Evolutionary conservation across 2,888 invertebrate genomes (phyloP).

Genomic region (Conistra vaccinii): DNA sequence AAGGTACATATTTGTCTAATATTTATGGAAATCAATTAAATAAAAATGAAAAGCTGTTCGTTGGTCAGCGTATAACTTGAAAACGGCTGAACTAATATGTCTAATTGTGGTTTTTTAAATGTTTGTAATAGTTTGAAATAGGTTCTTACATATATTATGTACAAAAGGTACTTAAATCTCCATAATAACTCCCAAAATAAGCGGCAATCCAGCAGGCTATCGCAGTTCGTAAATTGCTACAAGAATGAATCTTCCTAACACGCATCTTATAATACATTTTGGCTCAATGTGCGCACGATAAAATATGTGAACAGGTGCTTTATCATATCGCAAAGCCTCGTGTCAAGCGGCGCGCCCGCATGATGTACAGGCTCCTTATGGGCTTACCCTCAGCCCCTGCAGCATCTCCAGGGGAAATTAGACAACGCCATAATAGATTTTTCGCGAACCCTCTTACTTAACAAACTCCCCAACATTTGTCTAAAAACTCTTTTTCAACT

Average conservation of each 20-base stretch:
- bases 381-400: constrained; percentile 79
- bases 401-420: constrained; percentile 80
- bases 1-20: too few species aligned
- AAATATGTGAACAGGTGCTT: constrained; percentile 89
- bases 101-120: too few species aligned
- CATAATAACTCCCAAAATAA: constrained; percentile 12
- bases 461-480: constrained; percentile 51
- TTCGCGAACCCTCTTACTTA: constrained; percentile 65
- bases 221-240: constrained; percentile 61
- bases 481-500: constrained; percentile 40
- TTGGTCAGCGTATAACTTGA: too few species aligned
- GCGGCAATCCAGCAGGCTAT: constrained; percentile 44
- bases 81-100: too few species aligned
- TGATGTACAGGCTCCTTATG: constrained; percentile 87
- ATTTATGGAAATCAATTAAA: too few species aligned
- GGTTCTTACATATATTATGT: too few species aligned
- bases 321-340: constrained; percentile 87
- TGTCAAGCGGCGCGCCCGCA: constrained; percentile 82
- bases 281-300: constrained; percentile 83
- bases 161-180: too few species aligned
- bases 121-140: too few species aligned
- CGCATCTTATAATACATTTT: constrained; percentile 81
- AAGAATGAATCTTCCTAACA: constrained; percentile 72
- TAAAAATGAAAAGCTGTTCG: too few species aligned
- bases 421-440: constrained; percentile 82